Conservation (phyloP, 2,113 vertebrate genomes). For the Mormyrus iriodes region DNA sequence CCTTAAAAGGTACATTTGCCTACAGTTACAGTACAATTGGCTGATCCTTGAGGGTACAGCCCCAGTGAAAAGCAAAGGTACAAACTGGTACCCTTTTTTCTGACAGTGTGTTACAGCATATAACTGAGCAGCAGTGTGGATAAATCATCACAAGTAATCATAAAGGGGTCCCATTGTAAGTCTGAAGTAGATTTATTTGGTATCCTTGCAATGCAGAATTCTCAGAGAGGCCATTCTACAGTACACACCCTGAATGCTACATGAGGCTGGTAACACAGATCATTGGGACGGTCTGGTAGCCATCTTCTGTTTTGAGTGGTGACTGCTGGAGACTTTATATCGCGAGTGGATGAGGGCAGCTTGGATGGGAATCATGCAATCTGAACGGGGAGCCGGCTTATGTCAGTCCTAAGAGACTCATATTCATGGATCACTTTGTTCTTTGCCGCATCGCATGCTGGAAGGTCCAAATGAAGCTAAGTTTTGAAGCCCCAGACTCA, state of each 20-base stretch:
- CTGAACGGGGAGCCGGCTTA: neutral
- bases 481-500: neutral
- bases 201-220: neutral
- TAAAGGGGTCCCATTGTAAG: neutral
- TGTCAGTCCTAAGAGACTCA: constrained; percentile 7
- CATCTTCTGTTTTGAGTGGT: constrained; percentile 14
- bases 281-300: neutral
- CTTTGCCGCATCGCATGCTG: neutral
- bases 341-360: constrained; percentile 26
- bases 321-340: constrained; percentile 19
- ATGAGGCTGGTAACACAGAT: neutral
- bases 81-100: too few relatives aligned
- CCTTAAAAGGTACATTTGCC: too few relatives aligned
- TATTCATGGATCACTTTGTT: neutral
- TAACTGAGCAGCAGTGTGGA: neutral
- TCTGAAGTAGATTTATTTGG: neutral
- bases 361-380: constrained; percentile 18
- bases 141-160: neutral
- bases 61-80: too few relatives aligned
- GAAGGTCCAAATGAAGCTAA: neutral
- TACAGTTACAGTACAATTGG: too few relatives aligned
- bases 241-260: neutral
- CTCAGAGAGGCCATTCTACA: neutral
- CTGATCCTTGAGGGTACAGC: too few relatives aligned
- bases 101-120: neutral